These are phyloP conservation scores for Germaria angustata DNA, from an alignment of 2,888 invertebrate genomes.

Conservation along the genomic window DNA sequence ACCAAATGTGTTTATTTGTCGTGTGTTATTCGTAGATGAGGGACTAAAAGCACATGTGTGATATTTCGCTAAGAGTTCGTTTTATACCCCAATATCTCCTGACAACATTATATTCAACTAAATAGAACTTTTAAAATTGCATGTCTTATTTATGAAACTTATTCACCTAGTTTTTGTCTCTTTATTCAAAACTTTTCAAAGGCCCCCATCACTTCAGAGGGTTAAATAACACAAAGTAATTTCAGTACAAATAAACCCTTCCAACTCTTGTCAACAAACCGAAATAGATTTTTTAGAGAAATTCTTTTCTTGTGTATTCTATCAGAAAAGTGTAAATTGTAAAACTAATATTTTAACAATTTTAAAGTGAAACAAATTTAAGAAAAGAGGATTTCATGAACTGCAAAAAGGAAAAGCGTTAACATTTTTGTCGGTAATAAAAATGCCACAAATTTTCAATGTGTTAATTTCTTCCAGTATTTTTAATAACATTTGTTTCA, in stretches of 20 bases:
- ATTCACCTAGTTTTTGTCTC: too few species aligned
- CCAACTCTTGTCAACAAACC: too few species aligned
- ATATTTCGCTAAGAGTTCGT: too few species aligned
- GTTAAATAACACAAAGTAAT: constrained; percentile 8
- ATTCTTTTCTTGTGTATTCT: not conserved
- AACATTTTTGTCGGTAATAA: constrained; percentile 26
- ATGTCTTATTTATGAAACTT: too few species aligned
- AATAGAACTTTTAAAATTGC: too few species aligned
- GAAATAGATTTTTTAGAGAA: not conserved
- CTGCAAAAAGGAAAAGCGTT: constrained; percentile 12
- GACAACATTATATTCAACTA: too few species aligned
- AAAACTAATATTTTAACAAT: constrained; percentile 32
- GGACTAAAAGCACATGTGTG: too few species aligned
- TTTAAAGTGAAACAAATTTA: constrained; percentile 17
- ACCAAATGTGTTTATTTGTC: too few species aligned
- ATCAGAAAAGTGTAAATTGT: not conserved
- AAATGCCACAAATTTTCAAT: constrained; percentile 43
- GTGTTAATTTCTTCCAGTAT: not conserved
- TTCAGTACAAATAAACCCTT: not conserved
- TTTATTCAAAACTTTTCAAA: too few species aligned
- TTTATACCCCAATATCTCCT: too few species aligned
- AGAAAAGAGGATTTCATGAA: not conserved
- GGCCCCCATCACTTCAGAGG: not conserved
- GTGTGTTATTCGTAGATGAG: too few species aligned
- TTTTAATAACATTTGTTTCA: not conserved